Base-by-base conservation (phyloP, 2,797 vertebrate species). In the Petrocephalus schoutedeni region DNA sequence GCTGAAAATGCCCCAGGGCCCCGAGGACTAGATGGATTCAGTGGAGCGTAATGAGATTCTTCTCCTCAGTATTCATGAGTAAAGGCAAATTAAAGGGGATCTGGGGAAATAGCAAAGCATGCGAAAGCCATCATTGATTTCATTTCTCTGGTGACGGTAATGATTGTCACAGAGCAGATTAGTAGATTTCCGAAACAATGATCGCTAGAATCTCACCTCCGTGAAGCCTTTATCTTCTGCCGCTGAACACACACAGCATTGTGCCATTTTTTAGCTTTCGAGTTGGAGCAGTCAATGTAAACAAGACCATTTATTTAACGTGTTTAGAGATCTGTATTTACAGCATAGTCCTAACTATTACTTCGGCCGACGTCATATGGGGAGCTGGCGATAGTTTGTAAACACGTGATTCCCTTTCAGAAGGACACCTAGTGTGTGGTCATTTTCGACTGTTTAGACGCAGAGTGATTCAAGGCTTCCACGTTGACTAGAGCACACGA, bases 61-160 rank as follows among this genome's bases (percentile, higher is more conserved):
- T 82, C 53, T 23, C 87, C 61, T 91, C 83, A 89, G 88, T 87
- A 64, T 89, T 91, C 87, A 89, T 51, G 88, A 88, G 86, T 58
- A 86, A 89, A 89, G 84, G 89, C 64, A 90, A 89, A 90, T 89
- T 87, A 87, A 89, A 89, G 88, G 85, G 93, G 90, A 91, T 92
- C 86, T 91, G 77, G 90, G 84, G 57, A 28, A 54, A 51, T 56
- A 10, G 51, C 21, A 84, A 32, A 54, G 82, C 82, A 14, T 9
- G 82, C 87, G 53, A 80, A 53, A 84, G 53, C 49, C 23, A 45
- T 88, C 80, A 91, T 89, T 87, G 88, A 90, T 90, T 71, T 87
- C 16, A 86, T 80, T 67, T 87, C 71, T 88, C 88, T 90, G 86
- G 51, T 91, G 88, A 12, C 88, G 86, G 45, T 89, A 88, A 54